phyloP scores from a whole-genome alignment of 2,888 invertebrate species.

The Dicycla oo region DNA sequence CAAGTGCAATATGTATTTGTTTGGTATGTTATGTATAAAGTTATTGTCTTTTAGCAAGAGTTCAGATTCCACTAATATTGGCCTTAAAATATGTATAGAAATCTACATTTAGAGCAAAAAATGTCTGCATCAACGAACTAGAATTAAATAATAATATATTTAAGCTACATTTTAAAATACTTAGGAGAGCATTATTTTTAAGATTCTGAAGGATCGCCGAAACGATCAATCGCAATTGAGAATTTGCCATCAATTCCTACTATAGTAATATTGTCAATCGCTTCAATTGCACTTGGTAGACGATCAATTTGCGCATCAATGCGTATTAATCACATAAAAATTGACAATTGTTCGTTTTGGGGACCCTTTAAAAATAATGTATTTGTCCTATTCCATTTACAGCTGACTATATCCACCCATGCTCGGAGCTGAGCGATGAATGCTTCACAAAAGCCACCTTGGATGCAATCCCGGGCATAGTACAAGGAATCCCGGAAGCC shows the following conservation, averaged over 20 bases:
- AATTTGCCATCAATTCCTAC: no score
- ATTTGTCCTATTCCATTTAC: constrained; percentile 29
- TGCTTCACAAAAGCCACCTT: constrained; percentile 86
- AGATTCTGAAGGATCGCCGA: no score
- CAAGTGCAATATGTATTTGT: background rate
- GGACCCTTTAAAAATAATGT: background rate
- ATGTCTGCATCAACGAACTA: no score
- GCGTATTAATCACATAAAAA: no score
- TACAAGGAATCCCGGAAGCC: constrained; percentile 85
- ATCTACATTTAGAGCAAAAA: background rate
- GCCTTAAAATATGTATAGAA: background rate
- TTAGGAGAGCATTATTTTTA: no score
- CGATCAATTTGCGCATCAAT: no score
- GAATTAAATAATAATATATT: background rate
- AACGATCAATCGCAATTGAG: no score
- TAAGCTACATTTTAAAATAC: background rate
- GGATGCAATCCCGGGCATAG: constrained; percentile 85
- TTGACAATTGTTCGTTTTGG: no score
- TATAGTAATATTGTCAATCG: no score
- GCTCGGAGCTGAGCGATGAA: constrained; percentile 82
- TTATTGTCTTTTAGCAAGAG: no score
- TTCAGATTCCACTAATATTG: background rate
- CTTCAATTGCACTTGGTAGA: no score
- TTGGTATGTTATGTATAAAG: background rate
- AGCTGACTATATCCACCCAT: constrained; percentile 88